Evolutionary conservation across 2,113 vertebrate genomes (phyloP).

Genomic region (Nettapus auritus): DNA sequence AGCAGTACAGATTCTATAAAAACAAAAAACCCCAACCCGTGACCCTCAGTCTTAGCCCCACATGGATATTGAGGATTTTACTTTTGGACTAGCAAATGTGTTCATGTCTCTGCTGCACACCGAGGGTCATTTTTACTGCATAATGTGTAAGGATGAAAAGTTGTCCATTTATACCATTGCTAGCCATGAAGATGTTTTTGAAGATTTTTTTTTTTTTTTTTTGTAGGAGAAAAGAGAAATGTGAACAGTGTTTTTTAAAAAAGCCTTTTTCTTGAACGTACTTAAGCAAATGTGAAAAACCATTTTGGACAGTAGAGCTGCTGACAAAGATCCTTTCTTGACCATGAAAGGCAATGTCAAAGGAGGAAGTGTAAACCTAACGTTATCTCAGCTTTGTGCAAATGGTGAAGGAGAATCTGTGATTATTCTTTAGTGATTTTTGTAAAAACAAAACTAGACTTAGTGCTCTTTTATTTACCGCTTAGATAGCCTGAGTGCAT

Average conservation of each 20-base stretch:
- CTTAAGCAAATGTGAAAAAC: not conserved
- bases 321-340: not conserved
- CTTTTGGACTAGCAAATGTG: not conserved
- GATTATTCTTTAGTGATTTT: not conserved
- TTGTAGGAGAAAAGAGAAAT: not conserved
- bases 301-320: not conserved
- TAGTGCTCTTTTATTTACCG: not conserved
- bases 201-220: too few species aligned
- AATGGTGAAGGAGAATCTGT: not conserved
- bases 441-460: not conserved
- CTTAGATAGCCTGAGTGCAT: not conserved
- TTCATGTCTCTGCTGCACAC: not conserved
- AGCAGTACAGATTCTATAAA: not conserved
- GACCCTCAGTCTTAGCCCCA: not conserved
- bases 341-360: not conserved
- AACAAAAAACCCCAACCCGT: not conserved
- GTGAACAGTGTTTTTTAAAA: not conserved
- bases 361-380: slow-evolving; percentile 10
- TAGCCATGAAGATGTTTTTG: not conserved
- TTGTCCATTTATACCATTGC: not conserved
- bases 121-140: not conserved
- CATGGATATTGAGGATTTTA: not conserved
- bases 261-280: not conserved
- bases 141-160: accelerated
- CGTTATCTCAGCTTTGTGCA: not conserved